Evolutionary conservation across 2,113 vertebrate genomes (phyloP).

Genomic region (Vicugna pacos): DNA sequence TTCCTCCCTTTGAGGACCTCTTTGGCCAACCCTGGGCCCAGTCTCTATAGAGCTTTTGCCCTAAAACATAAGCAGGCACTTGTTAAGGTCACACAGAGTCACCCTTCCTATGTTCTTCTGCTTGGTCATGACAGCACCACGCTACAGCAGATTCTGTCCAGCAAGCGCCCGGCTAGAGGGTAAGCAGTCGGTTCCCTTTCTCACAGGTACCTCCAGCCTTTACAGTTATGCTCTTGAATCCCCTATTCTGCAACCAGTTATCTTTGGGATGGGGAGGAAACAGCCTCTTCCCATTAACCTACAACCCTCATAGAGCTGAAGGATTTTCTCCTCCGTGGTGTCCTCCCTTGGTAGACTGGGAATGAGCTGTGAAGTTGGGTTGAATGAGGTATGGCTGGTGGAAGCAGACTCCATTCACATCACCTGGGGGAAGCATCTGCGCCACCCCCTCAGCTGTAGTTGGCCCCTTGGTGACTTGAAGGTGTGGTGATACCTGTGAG

Average conservation of each 20-base stretch:
- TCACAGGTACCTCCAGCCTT: not conserved
- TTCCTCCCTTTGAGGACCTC: not conserved
- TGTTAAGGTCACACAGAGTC: not conserved
- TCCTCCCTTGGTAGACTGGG: no score
- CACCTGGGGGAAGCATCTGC: not conserved
- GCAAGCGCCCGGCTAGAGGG: fast-evolving
- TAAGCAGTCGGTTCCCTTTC: not conserved
- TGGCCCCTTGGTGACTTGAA: not conserved
- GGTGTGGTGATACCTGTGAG: not conserved
- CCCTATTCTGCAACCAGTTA: not conserved
- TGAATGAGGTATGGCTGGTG: fast-evolving
- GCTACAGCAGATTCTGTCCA: not conserved
- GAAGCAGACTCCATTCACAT: not conserved
- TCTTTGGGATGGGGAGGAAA: not conserved
- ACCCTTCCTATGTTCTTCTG: no score
- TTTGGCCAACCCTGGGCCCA: not conserved
- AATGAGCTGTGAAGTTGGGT: not conserved
- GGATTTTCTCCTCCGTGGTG: not conserved
- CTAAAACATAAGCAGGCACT: not conserved
- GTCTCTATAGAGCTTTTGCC: not conserved
- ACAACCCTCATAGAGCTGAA: not conserved
- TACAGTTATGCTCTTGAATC: not conserved
- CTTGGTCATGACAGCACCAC: fast-evolving
- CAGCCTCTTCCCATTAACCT: not conserved
- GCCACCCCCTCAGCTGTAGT: fast-evolving